A percentile compares a stretch with the other conserved stretches of the same genome.
Evolutionary conservation across 2,888 invertebrate genomes (phyloP).

Genomic region (Dione juno): DNA sequence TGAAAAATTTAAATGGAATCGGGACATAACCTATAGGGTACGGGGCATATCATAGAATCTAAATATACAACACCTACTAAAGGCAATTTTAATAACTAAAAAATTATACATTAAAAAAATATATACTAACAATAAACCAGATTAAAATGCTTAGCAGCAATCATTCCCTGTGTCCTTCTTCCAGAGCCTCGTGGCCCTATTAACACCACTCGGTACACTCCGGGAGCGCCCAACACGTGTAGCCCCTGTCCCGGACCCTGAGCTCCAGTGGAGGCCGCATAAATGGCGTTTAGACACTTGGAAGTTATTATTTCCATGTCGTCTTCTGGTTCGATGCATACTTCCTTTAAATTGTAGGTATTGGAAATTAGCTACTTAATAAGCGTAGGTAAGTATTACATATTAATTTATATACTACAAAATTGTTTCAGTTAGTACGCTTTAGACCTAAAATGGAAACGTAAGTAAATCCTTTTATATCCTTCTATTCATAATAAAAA

Average conservation of each 20-base stretch:
- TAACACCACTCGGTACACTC: conserved; percentile 82
- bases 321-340: conserved; percentile 59
- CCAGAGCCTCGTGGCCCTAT: conserved; percentile 85
- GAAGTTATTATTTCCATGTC: conserved; percentile 53
- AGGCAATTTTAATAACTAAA: too few species aligned
- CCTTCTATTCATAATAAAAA: too few species aligned
- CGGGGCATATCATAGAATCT: too few species aligned
- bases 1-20: too few species aligned
- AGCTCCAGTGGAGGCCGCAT: conserved; percentile 62
- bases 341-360: conserved; percentile 57
- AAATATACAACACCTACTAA: too few species aligned
- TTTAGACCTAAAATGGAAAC: too few species aligned
- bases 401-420: too few species aligned
- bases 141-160: conserved; percentile 79
- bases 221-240: conserved; percentile 74
- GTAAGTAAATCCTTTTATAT: too few species aligned
- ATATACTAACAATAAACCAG: conserved; percentile 67
- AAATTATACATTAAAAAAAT: background rate
- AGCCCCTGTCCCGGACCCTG: conserved; percentile 63
- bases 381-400: too few species aligned
- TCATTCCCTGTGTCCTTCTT: conserved; percentile 78
- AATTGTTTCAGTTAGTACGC: too few species aligned
- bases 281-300: conserved; percentile 70
- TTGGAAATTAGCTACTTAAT: too few species aligned
- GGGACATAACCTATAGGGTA: too few species aligned